These are phyloP conservation scores for Lepidothrix coronata DNA, from an alignment of 2,113 vertebrate species.

Conservation along the genomic window DNA sequence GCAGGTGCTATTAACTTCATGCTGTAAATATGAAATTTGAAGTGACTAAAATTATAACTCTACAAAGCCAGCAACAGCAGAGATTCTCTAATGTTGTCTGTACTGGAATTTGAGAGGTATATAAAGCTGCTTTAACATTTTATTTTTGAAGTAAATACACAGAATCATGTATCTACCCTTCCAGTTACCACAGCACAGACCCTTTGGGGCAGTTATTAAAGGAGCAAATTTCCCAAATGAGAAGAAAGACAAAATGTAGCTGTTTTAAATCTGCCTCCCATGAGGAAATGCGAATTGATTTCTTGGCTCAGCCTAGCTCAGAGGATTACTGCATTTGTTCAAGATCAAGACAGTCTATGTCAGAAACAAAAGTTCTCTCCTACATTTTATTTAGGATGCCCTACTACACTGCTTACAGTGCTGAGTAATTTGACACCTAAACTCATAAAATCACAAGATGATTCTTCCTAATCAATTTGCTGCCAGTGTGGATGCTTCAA, in stretches of 20 bases:
- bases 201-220: neutral
- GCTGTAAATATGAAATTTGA: neutral
- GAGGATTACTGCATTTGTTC: neutral
- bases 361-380: neutral
- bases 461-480: neutral
- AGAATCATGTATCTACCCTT: fast-evolving
- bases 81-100: neutral
- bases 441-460: neutral
- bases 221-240: neutral
- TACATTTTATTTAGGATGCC: neutral
- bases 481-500: neutral
- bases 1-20: neutral
- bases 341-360: neutral
- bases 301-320: neutral
- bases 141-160: neutral
- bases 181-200: neutral
- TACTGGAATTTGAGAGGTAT: neutral
- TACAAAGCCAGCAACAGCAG: neutral
- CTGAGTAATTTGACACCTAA: neutral
- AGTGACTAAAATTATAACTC: neutral
- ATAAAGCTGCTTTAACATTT: neutral
- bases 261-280: neutral
- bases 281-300: neutral
- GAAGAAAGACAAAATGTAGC: neutral
- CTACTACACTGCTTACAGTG: neutral